Evolutionary conservation across 1,140 invertebrate genomes (phyloP), one percentile per base, ranked within the genome.

Genomic region (Euborellia annulipes): DNA sequence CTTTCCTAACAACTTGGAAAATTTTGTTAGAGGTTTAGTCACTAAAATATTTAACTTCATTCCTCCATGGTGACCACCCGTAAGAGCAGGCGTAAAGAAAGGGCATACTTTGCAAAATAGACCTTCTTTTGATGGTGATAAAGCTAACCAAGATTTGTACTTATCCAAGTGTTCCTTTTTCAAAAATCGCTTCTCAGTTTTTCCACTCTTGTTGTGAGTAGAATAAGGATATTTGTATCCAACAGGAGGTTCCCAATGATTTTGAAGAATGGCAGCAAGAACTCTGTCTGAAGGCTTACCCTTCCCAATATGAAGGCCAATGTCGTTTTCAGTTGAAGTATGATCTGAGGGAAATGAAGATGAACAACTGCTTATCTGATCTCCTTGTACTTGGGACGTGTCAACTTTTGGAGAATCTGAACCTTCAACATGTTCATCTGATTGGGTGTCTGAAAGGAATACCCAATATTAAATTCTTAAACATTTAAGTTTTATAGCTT

Each of bases 51-150:
- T 47, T 14, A 53, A 23, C 23, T 17, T 0, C 9, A 43, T 41
- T 43, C 46, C 50, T 49, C 44, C 51, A 13, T 53, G n/a, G n/a
- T n/a, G n/a, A n/a, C n/a, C n/a, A n/a, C n/a, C n/a, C n/a, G n/a
- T 50, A 40, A 40, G 42, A 16, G 50, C 49, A 18, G 16, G n/a
- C 21, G 41, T 36, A 47, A 56, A 58, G 22, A 55, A 32, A 6
- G 43, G 48, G 19, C 52, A 57, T 46, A 54, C 55, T 52, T 51
- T 54, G 32, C 54, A 54, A 47, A 39, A 53, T 3, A 50, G 43
- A 3, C 50, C 50, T 9, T 50, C 32, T 19, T 53, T 4, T 17
- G 44, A 48, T 18, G 43, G 36, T 14, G 51, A 56, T 19, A 52
- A 39, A 16, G 56, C 45, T 23, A 56, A 34, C 46, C 55, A 56